phyloP scores from a whole-genome alignment of 2,888 invertebrate species.

The Cephus pulcher region DNA sequence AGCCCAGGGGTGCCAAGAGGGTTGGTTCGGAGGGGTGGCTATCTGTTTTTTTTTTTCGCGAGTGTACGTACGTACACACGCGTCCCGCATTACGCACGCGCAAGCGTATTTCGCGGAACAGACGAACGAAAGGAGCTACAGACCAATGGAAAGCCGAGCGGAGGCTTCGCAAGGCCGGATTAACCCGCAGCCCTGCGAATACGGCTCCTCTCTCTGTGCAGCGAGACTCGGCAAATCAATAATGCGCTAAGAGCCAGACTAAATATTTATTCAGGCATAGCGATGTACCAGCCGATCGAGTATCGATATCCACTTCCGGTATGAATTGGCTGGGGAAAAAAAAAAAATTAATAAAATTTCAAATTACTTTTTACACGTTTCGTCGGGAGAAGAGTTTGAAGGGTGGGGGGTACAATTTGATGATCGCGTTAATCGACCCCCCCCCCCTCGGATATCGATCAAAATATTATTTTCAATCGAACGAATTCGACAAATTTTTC shows the following conservation, averaged over 20 bases:
- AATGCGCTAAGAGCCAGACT: background rate
- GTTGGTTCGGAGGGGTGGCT: background rate
- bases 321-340: background rate
- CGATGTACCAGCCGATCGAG: background rate
- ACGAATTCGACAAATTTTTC: too few species aligned
- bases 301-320: background rate
- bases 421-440: too few species aligned
- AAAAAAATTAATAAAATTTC: too few species aligned
- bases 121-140: background rate
- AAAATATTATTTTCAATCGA: too few species aligned
- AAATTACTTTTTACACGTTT: too few species aligned
- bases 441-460: too few species aligned
- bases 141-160: background rate
- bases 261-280: background rate
- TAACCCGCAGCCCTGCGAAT: background rate
- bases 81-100: background rate
- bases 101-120: background rate
- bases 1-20: background rate
- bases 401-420: too few species aligned
- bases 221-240: background rate
- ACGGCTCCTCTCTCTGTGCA: background rate
- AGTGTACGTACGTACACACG: background rate
- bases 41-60: background rate
- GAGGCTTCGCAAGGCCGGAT: slow-evolving; percentile 6
- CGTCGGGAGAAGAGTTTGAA: too few species aligned